These are phyloP conservation scores for Lerista edwardsae DNA, from an alignment of 2,797 vertebrate species.

Conservation along the genomic window DNA sequence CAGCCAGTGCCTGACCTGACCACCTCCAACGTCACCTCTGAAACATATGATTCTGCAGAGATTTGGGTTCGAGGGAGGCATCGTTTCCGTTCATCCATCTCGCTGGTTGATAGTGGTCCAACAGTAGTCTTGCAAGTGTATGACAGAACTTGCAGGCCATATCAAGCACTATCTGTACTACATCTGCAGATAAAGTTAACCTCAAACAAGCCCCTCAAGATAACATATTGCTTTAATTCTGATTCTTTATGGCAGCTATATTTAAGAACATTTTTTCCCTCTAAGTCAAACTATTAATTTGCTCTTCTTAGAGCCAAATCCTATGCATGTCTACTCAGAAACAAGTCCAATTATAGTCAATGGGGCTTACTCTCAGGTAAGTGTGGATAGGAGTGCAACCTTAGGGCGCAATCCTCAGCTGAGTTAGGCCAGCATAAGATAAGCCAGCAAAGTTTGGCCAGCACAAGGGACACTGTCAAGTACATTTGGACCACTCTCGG, in stretches of 20 bases:
- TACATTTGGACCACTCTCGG: too few relatives aligned
- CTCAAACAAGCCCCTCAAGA: background rate
- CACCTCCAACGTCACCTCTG: too few relatives aligned
- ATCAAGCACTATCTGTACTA: background rate
- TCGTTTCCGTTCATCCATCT: background rate
- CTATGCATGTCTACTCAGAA: too few relatives aligned
- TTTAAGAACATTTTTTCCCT: slow-evolving; percentile 12
- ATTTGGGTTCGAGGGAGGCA: rapidly evolving
- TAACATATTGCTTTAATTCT: slow-evolving; percentile 14
- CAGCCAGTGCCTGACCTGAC: too few relatives aligned
- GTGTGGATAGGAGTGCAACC: too few relatives aligned
- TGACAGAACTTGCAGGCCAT: background rate
- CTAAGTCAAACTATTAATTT: background rate
- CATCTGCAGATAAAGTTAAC: background rate
- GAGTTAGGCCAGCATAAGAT: too few relatives aligned
- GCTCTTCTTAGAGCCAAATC: too few relatives aligned
- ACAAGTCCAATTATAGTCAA: too few relatives aligned
- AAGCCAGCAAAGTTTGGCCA: too few relatives aligned
- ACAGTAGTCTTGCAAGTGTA: background rate
- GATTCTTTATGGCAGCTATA: slow-evolving; percentile 41
- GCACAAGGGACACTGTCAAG: too few relatives aligned
- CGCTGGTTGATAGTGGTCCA: background rate
- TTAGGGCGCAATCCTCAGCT: too few relatives aligned
- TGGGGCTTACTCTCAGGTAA: too few relatives aligned
- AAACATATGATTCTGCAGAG: background rate